Base-by-base conservation (phyloP, 2,888 invertebrate genomes). In the Lutraria lutraria region DNA sequence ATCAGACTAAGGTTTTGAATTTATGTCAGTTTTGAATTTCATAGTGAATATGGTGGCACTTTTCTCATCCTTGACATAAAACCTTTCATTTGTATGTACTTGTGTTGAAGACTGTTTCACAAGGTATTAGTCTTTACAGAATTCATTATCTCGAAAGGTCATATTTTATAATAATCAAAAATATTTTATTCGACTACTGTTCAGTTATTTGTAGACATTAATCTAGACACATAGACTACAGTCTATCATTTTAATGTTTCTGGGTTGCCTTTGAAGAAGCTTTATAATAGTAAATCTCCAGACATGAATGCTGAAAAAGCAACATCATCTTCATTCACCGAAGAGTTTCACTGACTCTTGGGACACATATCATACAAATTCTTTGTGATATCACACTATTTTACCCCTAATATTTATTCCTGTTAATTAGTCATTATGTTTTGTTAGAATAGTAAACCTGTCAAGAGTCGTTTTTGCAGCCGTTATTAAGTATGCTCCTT, bases 401-500 rank as follows among this genome's bases (percentile, higher is more conserved):
- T 34, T 76, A 31, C 16, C 76, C 31, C 54, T 19, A 54, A 25
- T 84, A 54, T 76, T 72, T 12, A 53, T 79, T 56, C 21, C 56
- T 53, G 54, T 52, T 25, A 85, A 79, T 85, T 85, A 85, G 85
- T 79, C 79, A 60, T 85, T 76, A n/a, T 2, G 56, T 63, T 76
- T 56, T 80, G 79, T 21, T 16, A 34, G 54, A 79, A 80, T 60
- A n/a, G 80, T 80, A 79, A 85, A 85, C 15, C 79, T 80, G 79
- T 85, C 76, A 79, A 54, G 21, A n/a, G 8, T 8, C 0, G 34
- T 80, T 85, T 80, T 85, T 85, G 80, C 25, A 54, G 43, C 53
- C 80, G 6, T 79, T 60, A 80, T 52, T 19, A 76, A 76, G 76
- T 72, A 31, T 79, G 25, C 31, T 31, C 83, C 34, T 29, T 29